A percentile compares a stretch with the other conserved stretches of the same genome.
Conservation (phyloP, 2,888 invertebrate species). For the Sinhomidia bicolor region DNA sequence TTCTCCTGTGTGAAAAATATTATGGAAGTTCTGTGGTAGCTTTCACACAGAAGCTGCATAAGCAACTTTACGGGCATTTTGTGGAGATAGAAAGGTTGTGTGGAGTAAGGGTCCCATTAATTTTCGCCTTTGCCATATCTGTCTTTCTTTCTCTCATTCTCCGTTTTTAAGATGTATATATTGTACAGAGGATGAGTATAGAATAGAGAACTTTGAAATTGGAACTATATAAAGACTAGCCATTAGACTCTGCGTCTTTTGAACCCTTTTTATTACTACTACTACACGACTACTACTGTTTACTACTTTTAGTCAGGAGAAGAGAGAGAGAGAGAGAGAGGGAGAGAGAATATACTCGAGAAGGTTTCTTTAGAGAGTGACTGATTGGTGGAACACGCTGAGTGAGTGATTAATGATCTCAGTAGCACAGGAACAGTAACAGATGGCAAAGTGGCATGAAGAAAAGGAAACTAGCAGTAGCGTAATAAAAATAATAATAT, state of each 20-base stretch:
- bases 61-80: neutral
- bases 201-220: neutral
- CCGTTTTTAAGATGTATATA: neutral
- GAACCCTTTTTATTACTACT: neutral
- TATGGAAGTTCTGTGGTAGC: conserved; percentile 13
- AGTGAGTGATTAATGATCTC: conserved; percentile 70
- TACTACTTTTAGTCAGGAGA: no score
- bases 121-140: conserved; percentile 43
- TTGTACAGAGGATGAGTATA: neutral
- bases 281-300: no score
- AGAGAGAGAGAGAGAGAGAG: no score
- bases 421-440: conserved; percentile 43
- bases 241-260: conserved; percentile 7
- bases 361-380: conserved; percentile 57
- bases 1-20: conserved; percentile 15
- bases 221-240: neutral
- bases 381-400: conserved; percentile 71
- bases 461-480: conserved; percentile 16
- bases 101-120: conserved; percentile 44
- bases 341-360: conserved; percentile 14
- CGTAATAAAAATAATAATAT: conserved; percentile 6
- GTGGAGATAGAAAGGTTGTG: conserved; percentile 14
- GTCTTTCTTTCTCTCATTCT: conserved; percentile 21
- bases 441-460: conserved; percentile 62
- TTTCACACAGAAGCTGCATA: neutral